These are phyloP conservation scores for Sphecodes monilicornis DNA, from an alignment of 2,888 invertebrate genomes.

Conservation along the genomic window DNA sequence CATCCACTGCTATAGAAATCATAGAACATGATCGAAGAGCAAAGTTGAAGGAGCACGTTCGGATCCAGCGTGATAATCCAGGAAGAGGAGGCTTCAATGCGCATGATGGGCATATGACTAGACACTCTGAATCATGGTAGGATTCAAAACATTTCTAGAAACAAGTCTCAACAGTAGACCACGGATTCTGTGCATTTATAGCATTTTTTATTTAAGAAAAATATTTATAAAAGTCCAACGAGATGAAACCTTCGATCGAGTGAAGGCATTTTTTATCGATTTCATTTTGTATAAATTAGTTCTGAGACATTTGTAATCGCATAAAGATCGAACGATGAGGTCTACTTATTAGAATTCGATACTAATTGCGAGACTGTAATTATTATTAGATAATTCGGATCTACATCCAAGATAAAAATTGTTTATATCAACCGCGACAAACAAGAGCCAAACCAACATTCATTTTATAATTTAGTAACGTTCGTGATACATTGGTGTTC, in stretches of 20 bases:
- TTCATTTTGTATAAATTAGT: background rate
- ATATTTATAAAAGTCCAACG: background rate
- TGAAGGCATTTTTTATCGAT: background rate
- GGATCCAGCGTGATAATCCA: conserved; percentile 86
- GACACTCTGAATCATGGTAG: conserved; percentile 79
- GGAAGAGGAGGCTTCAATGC: conserved; percentile 85
- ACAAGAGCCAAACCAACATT: no score
- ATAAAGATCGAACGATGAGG: background rate
- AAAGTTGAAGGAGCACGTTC: conserved; percentile 78
- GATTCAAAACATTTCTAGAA: background rate
- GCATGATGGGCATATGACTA: conserved; percentile 84
- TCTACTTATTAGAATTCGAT: background rate
- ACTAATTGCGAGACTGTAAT: background rate
- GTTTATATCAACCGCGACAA: no score
- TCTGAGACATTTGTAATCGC: background rate
- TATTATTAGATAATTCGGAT: no score
- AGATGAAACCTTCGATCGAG: background rate
- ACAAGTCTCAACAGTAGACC: background rate
- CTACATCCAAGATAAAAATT: no score
- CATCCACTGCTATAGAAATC: conserved; percentile 85
- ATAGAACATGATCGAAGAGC: conserved; percentile 76
- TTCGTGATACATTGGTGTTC: no score
- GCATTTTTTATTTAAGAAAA: background rate
- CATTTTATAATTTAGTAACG: no score
- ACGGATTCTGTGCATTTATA: background rate